Evolutionary conservation across 2,113 vertebrate genomes (phyloP).

Genomic region (Chitala chitala): DNA sequence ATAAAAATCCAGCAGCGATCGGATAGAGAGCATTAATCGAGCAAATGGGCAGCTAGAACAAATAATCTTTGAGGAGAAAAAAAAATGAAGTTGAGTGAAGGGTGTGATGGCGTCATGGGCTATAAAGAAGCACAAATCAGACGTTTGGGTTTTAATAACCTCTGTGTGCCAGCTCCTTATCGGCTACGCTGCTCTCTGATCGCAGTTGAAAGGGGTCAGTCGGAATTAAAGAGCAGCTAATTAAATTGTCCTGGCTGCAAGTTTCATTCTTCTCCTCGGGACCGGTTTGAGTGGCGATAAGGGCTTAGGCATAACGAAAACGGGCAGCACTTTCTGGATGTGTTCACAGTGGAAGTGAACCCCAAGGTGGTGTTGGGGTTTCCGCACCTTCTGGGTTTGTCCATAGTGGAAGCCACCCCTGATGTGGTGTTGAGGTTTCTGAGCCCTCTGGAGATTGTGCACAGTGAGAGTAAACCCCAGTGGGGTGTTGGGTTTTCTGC

Average conservation of each 20-base stretch:
- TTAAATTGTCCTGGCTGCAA: conserved; percentile 18
- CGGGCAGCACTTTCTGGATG: too few species aligned
- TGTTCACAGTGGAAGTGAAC: too few species aligned
- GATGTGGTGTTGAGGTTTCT: neutral
- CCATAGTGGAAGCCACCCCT: neutral
- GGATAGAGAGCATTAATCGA: neutral
- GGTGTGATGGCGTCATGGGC: neutral
- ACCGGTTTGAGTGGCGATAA: neutral
- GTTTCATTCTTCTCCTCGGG: conserved; percentile 11
- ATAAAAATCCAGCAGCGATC: neutral
- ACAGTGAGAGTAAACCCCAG: too few species aligned
- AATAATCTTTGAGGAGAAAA: neutral
- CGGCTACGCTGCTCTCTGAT: neutral
- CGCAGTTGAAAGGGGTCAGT: conserved; percentile 5
- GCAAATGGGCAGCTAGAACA: conserved; percentile 7
- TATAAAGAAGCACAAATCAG: conserved; percentile 3
- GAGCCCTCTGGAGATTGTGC: neutral
- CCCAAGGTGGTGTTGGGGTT: too few species aligned
- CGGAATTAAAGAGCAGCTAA: conserved; percentile 23
- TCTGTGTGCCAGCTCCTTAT: conserved; percentile 11
- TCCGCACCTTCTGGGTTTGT: neutral
- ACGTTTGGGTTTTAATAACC: neutral
- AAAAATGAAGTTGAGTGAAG: conserved; percentile 3
- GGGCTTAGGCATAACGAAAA: neutral
- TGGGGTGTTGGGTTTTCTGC: too few species aligned